phyloP scores from a whole-genome alignment of 1,140 invertebrate genomes.

The Tyrophagus putrescentiae region DNA sequence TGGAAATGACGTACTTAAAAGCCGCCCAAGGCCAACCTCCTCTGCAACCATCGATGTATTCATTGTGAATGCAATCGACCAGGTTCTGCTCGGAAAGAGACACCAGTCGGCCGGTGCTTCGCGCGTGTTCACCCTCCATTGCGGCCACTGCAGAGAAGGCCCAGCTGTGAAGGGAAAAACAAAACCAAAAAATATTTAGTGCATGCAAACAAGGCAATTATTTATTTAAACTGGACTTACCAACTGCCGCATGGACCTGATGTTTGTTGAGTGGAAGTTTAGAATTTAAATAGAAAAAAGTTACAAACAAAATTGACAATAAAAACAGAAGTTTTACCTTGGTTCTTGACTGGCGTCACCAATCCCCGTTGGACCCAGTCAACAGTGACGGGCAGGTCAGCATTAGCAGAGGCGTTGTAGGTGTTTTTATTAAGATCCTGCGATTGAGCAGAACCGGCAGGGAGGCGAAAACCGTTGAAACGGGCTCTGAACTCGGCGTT shows the following conservation, averaged over 20 bases:
- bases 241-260: too few relatives aligned
- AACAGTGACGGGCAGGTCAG: conserved; percentile 48
- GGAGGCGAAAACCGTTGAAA: conserved; percentile 63
- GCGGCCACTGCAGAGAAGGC: conserved; percentile 21
- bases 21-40: conserved; percentile 18
- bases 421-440: too few relatives aligned
- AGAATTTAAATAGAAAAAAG: too few relatives aligned
- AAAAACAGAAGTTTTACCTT: too few relatives aligned
- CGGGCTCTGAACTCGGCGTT: conserved; percentile 50
- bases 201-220: too few relatives aligned
- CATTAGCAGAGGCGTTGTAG: too few relatives aligned
- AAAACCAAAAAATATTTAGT: too few relatives aligned
- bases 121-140: conserved; percentile 62
- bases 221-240: too few relatives aligned
- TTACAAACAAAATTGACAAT: conserved; percentile 22
- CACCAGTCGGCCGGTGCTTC: conserved; percentile 60
- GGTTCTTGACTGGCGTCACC: conserved; percentile 80
- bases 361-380: conserved; percentile 76
- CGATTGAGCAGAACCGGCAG: too few relatives aligned
- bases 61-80: conserved; percentile 25
- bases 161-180: too few relatives aligned
- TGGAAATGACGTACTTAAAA: conserved; percentile 64
- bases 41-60: conserved; percentile 20
- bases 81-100: conserved; percentile 43
- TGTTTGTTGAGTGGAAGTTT: too few relatives aligned